These are phyloP conservation scores for Calvadosia cruxmelitensis DNA, from an alignment of 30 jellyfish, hydroid and myxozoan genomes.

Conservation along the genomic window DNA sequence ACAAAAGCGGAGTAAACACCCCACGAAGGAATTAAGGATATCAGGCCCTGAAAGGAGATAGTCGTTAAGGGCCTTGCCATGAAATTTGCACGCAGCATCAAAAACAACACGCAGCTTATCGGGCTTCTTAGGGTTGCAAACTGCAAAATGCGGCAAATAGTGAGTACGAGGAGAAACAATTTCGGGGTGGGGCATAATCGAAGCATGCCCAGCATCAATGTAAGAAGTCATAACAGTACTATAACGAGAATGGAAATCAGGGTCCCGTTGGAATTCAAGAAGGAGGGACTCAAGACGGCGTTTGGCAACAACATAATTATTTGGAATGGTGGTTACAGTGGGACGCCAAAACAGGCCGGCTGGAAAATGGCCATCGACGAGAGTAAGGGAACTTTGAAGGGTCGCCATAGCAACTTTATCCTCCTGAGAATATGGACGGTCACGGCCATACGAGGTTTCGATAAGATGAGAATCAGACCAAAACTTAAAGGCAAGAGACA, in stretches of 20 bases:
- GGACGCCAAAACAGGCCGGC: background rate
- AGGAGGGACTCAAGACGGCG: background rate
- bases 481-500: too few species aligned
- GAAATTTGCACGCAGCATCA: conserved; percentile 1
- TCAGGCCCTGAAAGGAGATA: background rate
- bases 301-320: background rate
- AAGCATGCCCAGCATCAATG: background rate
- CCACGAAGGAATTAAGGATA: background rate
- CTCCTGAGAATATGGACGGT: background rate
- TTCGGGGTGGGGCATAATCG: background rate
- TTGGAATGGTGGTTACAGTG: too few species aligned
- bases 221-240: background rate
- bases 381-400: background rate
- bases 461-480: too few species aligned
- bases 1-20: background rate
- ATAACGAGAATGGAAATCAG: background rate
- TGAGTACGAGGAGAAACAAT: background rate
- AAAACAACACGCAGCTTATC: background rate
- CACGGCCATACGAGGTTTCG: too few species aligned
- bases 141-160: background rate
- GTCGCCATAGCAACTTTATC: background rate
- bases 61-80: background rate
- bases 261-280: background rate
- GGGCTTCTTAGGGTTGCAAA: background rate
- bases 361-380: background rate